These are phyloP conservation scores for Acromyrmex echinatior DNA, from an alignment of 1,140 invertebrate species.

Conservation along the genomic window DNA sequence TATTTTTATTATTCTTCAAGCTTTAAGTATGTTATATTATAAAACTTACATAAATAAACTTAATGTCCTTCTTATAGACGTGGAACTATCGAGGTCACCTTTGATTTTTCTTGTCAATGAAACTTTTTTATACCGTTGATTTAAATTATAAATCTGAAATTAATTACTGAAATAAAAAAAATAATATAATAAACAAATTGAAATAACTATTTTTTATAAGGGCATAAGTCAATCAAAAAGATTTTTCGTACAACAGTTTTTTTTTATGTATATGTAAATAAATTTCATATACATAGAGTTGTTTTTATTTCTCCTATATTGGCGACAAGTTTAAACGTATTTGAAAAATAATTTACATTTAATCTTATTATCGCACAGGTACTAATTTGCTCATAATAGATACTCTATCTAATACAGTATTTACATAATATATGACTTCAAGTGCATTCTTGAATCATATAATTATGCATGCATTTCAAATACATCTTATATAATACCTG, in stretches of 20 bases:
- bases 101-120: neutral
- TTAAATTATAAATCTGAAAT: neutral
- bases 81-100: neutral
- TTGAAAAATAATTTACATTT: slow-evolving; percentile 50
- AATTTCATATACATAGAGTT: slow-evolving; percentile 18
- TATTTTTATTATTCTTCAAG: neutral
- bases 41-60: neutral
- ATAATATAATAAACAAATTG: neutral
- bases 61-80: neutral
- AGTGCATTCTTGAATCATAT: slow-evolving; percentile 11
- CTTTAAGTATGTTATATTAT: neutral
- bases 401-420: slow-evolving; percentile 41
- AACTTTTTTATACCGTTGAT: neutral
- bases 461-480: slow-evolving; percentile 26
- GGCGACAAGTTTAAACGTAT: slow-evolving; percentile 14
- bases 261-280: slow-evolving; percentile 22
- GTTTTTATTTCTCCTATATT: neutral
- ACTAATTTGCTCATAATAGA: slow-evolving; percentile 42
- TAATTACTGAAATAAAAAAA: too few species aligned
- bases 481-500: neutral
- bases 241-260: neutral
- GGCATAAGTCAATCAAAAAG: neutral
- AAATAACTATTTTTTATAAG: neutral
- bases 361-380: slow-evolving; percentile 56
- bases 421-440: slow-evolving; percentile 16